phyloP scores from a whole-genome alignment of 2,888 invertebrate genomes.

The Drosophila peninsularis region DNA sequence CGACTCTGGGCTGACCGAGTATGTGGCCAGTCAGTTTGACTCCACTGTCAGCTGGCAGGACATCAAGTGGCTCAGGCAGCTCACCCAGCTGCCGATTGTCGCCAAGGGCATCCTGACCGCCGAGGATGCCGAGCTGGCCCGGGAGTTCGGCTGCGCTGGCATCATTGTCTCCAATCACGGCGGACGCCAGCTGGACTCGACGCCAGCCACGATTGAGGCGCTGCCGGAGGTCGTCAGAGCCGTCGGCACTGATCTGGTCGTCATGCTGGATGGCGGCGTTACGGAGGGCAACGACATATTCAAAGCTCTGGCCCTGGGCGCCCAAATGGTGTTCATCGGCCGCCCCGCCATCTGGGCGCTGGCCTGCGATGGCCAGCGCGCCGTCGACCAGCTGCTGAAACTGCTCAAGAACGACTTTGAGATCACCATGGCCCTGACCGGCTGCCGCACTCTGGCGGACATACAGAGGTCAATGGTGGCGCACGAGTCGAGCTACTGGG shows the following conservation, averaged over 20 bases:
- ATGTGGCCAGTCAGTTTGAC: constrained; percentile 92
- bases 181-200: constrained; percentile 89
- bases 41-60: constrained; percentile 93
- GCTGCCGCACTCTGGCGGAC: constrained; percentile 88
- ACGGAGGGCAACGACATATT: constrained; percentile 94
- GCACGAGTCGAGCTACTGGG: constrained; percentile 86
- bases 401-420: constrained; percentile 92
- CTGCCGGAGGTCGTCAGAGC: constrained; percentile 92
- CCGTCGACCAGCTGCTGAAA: constrained; percentile 89
- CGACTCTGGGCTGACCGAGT: constrained; percentile 90
- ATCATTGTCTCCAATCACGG: constrained; percentile 98
- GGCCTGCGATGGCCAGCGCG: constrained; percentile 90
- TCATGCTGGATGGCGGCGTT: constrained; percentile 95
- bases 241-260: constrained; percentile 89
- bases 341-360: constrained; percentile 95
- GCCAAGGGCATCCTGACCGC: constrained; percentile 94
- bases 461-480: constrained; percentile 89
- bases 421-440: constrained; percentile 90
- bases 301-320: constrained; percentile 95
- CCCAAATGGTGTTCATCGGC: constrained; percentile 95
- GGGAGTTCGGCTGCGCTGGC: constrained; percentile 90
- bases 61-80: constrained; percentile 92
- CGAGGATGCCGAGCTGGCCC: constrained; percentile 93
- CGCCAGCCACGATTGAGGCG: constrained; percentile 93
- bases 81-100: constrained; percentile 91